phyloP scores from a whole-genome alignment of 2,113 vertebrate genomes.

The Climacteris rufus region DNA sequence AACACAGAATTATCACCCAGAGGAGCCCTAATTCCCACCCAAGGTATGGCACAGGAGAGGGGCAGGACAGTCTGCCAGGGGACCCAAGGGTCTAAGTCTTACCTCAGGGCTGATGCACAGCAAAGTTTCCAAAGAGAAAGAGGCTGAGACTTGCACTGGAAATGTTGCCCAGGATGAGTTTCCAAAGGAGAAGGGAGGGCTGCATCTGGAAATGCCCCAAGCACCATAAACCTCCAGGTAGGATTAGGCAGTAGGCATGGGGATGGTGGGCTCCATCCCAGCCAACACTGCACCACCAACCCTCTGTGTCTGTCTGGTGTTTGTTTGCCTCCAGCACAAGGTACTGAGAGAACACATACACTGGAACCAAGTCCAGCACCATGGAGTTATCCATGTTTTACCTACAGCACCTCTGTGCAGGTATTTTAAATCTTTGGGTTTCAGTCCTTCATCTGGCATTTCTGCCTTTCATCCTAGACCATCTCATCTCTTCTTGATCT shows the following conservation, averaged over 20 bases:
- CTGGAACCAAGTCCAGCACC: not conserved
- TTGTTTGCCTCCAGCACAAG: not conserved
- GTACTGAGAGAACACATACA: not conserved
- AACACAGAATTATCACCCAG: not conserved
- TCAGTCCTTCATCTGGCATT: not conserved
- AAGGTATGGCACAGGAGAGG: not conserved
- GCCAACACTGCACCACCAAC: not conserved
- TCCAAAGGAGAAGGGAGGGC: not conserved
- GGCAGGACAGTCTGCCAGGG: accelerated
- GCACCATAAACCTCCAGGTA: not conserved
- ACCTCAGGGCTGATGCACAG: not conserved
- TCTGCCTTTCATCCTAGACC: not conserved
- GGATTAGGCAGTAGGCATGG: not conserved
- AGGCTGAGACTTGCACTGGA: not conserved
- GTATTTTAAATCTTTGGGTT: not conserved
- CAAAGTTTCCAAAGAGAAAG: not conserved
- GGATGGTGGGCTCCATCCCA: not conserved
- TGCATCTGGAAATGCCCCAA: not conserved
- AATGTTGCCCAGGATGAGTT: not conserved
- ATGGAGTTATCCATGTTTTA: not conserved
- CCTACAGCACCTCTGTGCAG: not conserved
- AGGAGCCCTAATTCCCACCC: not conserved
- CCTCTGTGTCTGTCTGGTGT: not conserved
- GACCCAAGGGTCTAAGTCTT: accelerated
- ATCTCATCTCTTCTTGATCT: not conserved